phyloP scores from a whole-genome alignment of 2,113 vertebrate species.

The Mixornis gularis region DNA sequence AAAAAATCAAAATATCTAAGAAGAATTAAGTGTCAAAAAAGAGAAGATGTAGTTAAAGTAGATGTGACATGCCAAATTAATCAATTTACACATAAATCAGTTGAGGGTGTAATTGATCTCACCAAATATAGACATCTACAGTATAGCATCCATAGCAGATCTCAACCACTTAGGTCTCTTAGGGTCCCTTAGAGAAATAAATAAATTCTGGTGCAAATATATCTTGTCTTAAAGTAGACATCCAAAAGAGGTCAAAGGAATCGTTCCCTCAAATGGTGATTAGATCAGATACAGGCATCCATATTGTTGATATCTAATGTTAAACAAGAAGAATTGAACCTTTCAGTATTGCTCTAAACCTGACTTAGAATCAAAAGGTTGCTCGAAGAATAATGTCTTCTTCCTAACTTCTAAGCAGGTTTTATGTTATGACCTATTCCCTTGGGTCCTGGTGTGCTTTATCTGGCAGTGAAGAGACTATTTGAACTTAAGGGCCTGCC shows the following conservation, averaged over 20 bases:
- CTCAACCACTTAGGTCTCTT: neutral
- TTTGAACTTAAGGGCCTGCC: neutral
- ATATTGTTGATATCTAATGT: neutral
- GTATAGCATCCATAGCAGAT: neutral
- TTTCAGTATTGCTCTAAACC: neutral
- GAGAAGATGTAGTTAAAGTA: neutral
- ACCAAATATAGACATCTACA: neutral
- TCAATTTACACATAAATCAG: neutral
- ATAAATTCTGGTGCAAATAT: neutral
- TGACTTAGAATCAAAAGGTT: neutral
- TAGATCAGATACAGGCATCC: neutral
- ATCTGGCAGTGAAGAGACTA: neutral
- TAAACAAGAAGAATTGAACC: neutral
- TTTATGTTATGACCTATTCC: neutral
- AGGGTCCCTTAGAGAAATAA: neutral
- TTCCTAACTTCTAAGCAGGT: neutral
- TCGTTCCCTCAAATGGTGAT: accelerated
- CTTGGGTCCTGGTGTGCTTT: neutral
- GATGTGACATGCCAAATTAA: neutral
- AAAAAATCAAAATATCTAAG: neutral
- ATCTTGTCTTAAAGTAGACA: neutral
- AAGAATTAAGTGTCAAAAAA: neutral
- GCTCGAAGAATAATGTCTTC: neutral
- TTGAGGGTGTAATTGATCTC: neutral
- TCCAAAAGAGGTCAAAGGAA: neutral